Conservation (phyloP, 2,888 invertebrate genomes). For the Lepetodrilus schrolli region DNA sequence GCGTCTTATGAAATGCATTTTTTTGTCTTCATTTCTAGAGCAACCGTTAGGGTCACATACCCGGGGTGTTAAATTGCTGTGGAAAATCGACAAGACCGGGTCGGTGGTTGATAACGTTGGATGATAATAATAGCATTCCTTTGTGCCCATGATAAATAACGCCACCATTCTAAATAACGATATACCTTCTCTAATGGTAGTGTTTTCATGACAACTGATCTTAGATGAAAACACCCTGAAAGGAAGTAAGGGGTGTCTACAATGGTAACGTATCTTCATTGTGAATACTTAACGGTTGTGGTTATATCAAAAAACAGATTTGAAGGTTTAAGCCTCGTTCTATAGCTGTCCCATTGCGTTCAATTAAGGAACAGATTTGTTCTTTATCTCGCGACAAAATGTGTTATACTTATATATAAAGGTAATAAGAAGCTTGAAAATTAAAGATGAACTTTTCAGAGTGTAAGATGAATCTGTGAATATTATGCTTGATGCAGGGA, state of each 20-base stretch:
- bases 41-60: conserved; percentile 30
- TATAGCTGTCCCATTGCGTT: too few relatives aligned
- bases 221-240: not conserved
- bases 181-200: not conserved
- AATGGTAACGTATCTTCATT: not conserved
- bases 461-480: too few relatives aligned
- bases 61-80: not conserved
- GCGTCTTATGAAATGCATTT: conserved; percentile 15
- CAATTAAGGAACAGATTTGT: too few relatives aligned
- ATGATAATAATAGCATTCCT: conserved; percentile 13
- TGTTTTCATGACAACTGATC: conserved; percentile 12
- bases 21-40: conserved; percentile 13
- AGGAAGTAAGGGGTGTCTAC: not conserved
- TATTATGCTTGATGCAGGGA: too few relatives aligned
- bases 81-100: not conserved
- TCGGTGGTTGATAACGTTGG: conserved; percentile 9
- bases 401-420: too few relatives aligned
- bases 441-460: too few relatives aligned
- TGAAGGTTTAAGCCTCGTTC: too few relatives aligned
- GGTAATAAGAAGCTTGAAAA: too few relatives aligned
- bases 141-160: conserved; percentile 5
- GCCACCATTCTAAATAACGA: too few relatives aligned
- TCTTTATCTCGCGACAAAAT: too few relatives aligned
- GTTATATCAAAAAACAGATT: too few relatives aligned
- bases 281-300: too few relatives aligned